These are phyloP conservation scores for Drosophila bocqueti DNA, from an alignment of 1,140 invertebrate genomes.

Conservation along the genomic window DNA sequence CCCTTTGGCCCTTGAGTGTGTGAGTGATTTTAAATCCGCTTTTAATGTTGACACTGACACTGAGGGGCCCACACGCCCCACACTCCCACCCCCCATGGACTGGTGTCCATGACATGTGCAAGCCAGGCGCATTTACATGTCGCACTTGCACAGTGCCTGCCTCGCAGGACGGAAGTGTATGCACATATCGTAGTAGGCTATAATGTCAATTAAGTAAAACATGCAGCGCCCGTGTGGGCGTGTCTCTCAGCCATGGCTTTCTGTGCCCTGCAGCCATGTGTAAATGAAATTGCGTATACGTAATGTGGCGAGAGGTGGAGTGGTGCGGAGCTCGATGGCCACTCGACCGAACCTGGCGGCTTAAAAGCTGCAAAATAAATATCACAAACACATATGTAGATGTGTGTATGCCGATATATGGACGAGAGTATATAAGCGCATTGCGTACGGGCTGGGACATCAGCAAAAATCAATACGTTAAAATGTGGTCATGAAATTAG, in stretches of 20 bases:
- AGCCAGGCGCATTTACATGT: conserved; percentile 79
- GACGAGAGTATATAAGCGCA: not conserved
- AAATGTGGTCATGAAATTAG: conserved; percentile 80
- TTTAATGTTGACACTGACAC: conserved; percentile 85
- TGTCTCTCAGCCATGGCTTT: conserved; percentile 61
- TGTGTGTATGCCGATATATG: not conserved
- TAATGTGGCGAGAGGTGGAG: conserved; percentile 40
- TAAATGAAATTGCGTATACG: conserved; percentile 77
- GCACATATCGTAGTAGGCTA: conserved; percentile 81
- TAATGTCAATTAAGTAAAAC: conserved; percentile 77
- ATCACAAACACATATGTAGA: not conserved
- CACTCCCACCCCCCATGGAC: not conserved
- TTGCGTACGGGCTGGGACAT: conserved; percentile 21
- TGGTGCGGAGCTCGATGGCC: not conserved
- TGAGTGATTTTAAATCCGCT: conserved; percentile 84
- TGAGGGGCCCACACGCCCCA: conserved; percentile 38
- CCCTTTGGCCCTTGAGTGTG: conserved; percentile 35
- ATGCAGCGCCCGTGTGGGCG: conserved; percentile 34
- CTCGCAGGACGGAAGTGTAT: conserved; percentile 60
- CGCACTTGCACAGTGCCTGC: conserved; percentile 58
- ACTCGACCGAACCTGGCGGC: conserved; percentile 39
- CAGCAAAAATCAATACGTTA: conserved; percentile 72
- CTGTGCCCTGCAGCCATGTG: conserved; percentile 73
- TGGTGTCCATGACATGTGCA: conserved; percentile 68
- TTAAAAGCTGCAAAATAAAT: conserved; percentile 69